phyloP scores from a whole-genome alignment of 2,888 invertebrate genomes.

The Noctua janthina region DNA sequence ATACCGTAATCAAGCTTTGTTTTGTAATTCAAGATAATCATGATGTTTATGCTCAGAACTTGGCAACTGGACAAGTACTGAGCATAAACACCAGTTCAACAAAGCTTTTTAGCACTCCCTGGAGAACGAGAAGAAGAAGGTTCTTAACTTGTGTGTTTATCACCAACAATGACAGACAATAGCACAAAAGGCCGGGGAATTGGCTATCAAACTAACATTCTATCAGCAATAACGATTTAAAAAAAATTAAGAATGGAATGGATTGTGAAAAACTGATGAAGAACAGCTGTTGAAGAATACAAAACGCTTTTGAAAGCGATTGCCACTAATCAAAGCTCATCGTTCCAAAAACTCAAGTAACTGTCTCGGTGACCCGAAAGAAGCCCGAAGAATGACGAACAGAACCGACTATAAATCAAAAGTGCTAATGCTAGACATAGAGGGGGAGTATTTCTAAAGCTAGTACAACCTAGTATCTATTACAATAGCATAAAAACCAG shows the following conservation, averaged over 20 bases:
- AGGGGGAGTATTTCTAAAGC: background rate
- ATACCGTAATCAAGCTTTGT: background rate
- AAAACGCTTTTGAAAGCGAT: background rate
- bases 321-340: background rate
- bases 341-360: background rate
- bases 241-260: no score
- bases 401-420: background rate
- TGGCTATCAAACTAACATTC: no score
- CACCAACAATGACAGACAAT: background rate
- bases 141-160: no score
- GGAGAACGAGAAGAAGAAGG: background rate
- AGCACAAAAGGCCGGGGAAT: background rate
- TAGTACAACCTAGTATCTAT: background rate
- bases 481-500: slow-evolving; percentile 5
- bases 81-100: background rate
- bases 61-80: background rate
- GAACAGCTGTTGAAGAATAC: background rate
- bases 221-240: no score
- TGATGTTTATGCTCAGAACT: background rate
- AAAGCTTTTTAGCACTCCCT: background rate
- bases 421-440: background rate
- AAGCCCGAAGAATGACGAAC: background rate
- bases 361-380: background rate
- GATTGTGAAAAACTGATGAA: no score
- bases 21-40: background rate